These are phyloP conservation scores for Syrmaticus mikado DNA, from an alignment of 2,113 vertebrate genomes.

Conservation along the genomic window DNA sequence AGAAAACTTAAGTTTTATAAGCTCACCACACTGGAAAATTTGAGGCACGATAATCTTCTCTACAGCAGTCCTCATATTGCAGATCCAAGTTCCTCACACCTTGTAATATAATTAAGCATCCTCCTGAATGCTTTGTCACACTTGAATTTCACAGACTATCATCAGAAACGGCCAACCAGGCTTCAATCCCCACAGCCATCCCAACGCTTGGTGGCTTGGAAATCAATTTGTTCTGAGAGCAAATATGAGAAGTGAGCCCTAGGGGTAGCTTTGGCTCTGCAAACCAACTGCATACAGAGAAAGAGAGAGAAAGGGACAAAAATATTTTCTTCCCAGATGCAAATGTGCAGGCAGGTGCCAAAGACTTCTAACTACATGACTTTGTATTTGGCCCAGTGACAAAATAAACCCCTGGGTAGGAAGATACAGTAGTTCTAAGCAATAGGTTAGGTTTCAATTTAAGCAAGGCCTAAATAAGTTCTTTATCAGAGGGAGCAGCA, in stretches of 20 bases:
- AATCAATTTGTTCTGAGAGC: neutral
- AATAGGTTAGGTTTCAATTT: neutral
- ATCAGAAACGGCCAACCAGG: neutral
- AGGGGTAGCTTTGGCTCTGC: constrained; percentile 50
- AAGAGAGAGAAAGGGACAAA: neutral
- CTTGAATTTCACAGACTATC: neutral
- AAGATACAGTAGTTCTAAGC: constrained; percentile 49
- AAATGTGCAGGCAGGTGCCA: constrained; percentile 44
- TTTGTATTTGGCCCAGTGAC: constrained; percentile 28
- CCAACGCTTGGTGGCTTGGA: neutral
- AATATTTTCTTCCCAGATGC: constrained; percentile 40
- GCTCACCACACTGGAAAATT: constrained; percentile 45
- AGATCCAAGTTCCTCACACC: constrained; percentile 57
- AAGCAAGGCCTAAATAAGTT: constrained; percentile 7
- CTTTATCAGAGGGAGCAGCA: neutral
- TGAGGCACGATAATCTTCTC: constrained; percentile 51
- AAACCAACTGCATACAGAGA: neutral
- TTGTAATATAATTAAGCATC: constrained; percentile 37
- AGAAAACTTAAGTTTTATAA: constrained; percentile 52
- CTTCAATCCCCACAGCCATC: neutral
- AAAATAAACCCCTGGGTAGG: constrained; percentile 28
- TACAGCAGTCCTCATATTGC: neutral
- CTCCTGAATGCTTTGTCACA: neutral
- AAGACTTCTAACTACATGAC: neutral
- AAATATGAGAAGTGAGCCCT: neutral